Evolutionary conservation across 2,888 invertebrate genomes (phyloP), one percentile per base, ranked within the genome.

Genomic region (Leptinotarsa peninsularis): DNA sequence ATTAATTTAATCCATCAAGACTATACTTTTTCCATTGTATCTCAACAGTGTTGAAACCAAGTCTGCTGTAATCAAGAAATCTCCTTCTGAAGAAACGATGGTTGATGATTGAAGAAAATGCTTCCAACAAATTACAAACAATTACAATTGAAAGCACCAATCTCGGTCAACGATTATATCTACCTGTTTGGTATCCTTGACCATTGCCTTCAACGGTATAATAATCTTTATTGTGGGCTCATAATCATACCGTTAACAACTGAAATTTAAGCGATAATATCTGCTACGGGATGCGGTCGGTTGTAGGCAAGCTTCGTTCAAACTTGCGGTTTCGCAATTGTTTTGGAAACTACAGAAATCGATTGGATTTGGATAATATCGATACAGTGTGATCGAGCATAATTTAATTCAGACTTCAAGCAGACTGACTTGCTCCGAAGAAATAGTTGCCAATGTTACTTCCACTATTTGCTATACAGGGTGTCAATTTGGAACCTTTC

Each of bases 201-300:
- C 63, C 63, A 63, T 63, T 63, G 63, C 63, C 63, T 63, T 63
- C 63, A 63, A 63, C 63, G 63, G 63, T 63, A 63, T 63, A 63
- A 63, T 63, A 63, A 63, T 63, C 63, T 63, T 43, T n/a, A 63
- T 63, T 63, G 63, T 63, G 33, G 63, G 23, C 43, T 63, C 63
- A 63, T 63, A 63, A 63, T 63, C 63, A 63, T 63, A 63, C 63
- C 63, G 63, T 63, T 63, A 63, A 63, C 63, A 33, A 63, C 17
- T 63, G 63, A 63, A 63, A n/a, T 63, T 63, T n/a, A 63, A n/a
- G n/a, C 63, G 63, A 63, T 63, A 63, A 33, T 63, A 63, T 63
- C 63, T 63, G n/a, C 33, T 63, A 33, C n/a, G 63, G 33, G 63
- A 63, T 63, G 63, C 63, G 63, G 63, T 63, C 18, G 21, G 14